Evolutionary conservation across 1,140 invertebrate species (phyloP), one percentile per base, ranked within the genome.

Genomic region (Drosophila lowei): DNA sequence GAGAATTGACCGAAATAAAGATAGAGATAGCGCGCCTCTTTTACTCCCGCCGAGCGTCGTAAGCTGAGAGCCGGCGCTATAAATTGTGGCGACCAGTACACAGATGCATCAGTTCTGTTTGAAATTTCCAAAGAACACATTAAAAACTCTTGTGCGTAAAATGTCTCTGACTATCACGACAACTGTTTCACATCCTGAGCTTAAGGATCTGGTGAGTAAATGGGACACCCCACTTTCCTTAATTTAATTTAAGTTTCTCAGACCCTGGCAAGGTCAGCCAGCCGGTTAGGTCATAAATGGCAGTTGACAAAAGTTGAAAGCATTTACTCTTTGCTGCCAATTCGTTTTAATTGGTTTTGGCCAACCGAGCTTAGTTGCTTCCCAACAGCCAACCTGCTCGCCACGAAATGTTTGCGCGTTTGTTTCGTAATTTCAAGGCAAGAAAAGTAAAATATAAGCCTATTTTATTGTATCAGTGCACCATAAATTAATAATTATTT

Each of bases 341-440:
- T 57, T 42, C 8, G 44, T 25, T 76, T 76, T 68, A 63, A 11
- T 4, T 5, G 3, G 34, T 73, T 84, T 77, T 86, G 81, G 72
- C 80, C 77, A 77, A 47, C 38, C 59, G 59, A 42, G 47, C 65
- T 88, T 67, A 85, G 81, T 85, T 74, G 77, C 73, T 54, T 49
- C 54, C 57, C 77, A 81, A 81, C 77, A 58, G 58, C 46, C 57
- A 59, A 74, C 68, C 52, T 48, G 52, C 21, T 64, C 63, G 34
- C 53, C 55, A 63, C 61, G 63, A 57, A 81, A 86, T 86, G 83
- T 86, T 86, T 42, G 61, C 81, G 56, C 81, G 83, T 41, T 43
- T 86, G 49, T 86, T 86, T 86, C 78, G 74, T 67, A 88, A 86
- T 64, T 88, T 83, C 59, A 86, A 83, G 78, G 81, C 83, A 88